Percentiles rank a stretch among this genome's conserved stretches.
Conservation (phyloP, 2,888 invertebrate species). For the Diploptera punctata region DNA sequence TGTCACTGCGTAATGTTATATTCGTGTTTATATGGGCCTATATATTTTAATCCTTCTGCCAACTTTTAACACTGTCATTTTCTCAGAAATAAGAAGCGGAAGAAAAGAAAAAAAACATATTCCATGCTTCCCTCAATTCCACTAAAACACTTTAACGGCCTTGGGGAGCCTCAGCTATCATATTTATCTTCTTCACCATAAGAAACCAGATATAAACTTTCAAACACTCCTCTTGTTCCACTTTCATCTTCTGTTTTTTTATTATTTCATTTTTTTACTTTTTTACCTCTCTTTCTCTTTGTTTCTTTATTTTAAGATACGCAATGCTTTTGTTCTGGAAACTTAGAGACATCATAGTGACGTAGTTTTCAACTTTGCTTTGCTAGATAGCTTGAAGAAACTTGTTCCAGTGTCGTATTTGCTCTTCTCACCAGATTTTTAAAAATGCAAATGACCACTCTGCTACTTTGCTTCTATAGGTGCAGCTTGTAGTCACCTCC, state of each 20-base stretch:
- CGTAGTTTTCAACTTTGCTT: constrained; percentile 10
- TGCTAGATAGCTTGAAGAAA: neutral
- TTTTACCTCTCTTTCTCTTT: constrained; percentile 5
- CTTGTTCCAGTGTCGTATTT: neutral
- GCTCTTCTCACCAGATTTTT: neutral
- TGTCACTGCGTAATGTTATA: neutral
- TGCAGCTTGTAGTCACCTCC: neutral
- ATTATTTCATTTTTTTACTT: constrained; percentile 15
- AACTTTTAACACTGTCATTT: constrained; percentile 21
- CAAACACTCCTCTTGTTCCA: constrained; percentile 9
- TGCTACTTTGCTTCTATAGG: neutral
- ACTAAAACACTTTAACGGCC: constrained; percentile 20
- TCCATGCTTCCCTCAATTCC: neutral
- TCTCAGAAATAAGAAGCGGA: neutral
- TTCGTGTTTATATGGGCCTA: neutral
- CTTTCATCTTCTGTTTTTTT: neutral
- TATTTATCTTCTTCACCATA: constrained; percentile 17
- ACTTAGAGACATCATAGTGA: neutral
- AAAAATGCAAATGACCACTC: constrained; percentile 16
- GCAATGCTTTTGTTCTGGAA: constrained; percentile 3
- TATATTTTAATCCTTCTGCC: constrained; percentile 10
- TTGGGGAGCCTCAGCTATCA: constrained; percentile 6
- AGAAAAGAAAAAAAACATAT: neutral
- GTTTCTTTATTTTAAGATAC: constrained; percentile 15
- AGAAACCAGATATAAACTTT: constrained; percentile 21